Percentiles rank a stretch among this genome's conserved stretches.
These are phyloP conservation scores for Dioctria linearis DNA, from an alignment of 2,888 invertebrate genomes.

Conservation along the genomic window DNA sequence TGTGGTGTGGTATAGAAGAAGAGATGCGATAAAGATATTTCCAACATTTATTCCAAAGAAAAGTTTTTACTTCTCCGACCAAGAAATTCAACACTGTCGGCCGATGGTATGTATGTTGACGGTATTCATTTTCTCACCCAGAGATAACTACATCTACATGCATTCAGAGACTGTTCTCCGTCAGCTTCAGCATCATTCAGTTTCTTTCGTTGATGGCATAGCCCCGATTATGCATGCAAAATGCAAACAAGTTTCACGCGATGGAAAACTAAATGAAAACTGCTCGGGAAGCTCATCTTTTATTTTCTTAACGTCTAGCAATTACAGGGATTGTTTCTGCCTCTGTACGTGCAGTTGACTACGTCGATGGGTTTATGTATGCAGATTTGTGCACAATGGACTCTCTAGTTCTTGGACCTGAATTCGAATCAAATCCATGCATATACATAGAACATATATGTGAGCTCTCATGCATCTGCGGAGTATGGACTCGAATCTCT, in stretches of 20 bases:
- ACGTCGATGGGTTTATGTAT: neutral
- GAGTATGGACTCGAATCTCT: no score
- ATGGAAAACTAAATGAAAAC: constrained; percentile 44
- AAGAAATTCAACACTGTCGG: constrained; percentile 27
- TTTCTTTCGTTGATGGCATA: neutral
- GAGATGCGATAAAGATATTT: constrained; percentile 38
- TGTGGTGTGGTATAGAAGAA: constrained; percentile 2
- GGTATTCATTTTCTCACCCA: constrained; percentile 23
- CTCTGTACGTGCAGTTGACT: constrained; percentile 16
- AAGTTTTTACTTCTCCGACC: constrained; percentile 25
- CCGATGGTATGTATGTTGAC: constrained; percentile 39
- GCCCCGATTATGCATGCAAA: constrained; percentile 44
- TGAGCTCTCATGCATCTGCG: no score
- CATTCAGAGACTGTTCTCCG: neutral
- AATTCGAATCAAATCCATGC: no score
- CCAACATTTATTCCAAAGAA: constrained; percentile 14
- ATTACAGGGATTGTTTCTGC: constrained; percentile 40
- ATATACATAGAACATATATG: no score
- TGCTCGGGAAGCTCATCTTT: constrained; percentile 22
- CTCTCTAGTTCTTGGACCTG: neutral
- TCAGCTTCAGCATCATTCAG: neutral
- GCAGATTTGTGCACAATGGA: neutral
- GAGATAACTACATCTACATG: constrained; percentile 4
- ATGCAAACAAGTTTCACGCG: constrained; percentile 44
- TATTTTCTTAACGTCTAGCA: constrained; percentile 29